Conservation (phyloP, 2,888 invertebrate species). For the Eugnorisma glareosa region DNA sequence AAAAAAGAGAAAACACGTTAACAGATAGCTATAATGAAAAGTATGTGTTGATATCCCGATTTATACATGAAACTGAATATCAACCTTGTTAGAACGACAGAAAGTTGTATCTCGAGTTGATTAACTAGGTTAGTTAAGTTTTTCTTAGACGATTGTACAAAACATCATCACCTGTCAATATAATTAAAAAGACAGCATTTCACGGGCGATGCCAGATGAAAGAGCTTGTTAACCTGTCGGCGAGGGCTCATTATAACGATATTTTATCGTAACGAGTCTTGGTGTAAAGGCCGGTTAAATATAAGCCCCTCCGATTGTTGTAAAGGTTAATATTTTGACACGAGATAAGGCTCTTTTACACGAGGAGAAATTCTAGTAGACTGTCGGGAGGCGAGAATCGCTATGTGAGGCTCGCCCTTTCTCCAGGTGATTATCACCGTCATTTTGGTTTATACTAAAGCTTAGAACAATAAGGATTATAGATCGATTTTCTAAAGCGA, state of each 20-base stretch:
- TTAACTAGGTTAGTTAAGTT: constrained; percentile 1
- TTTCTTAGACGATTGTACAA: constrained; percentile 56
- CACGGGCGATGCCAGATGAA: constrained; percentile 79
- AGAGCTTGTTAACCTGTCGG: constrained; percentile 83
- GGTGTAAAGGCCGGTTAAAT: constrained; percentile 68
- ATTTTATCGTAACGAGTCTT: constrained; percentile 81
- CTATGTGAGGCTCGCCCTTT: not conserved
- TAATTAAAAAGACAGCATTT: constrained; percentile 82
- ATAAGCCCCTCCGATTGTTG: constrained; percentile 57
- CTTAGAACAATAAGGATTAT: too few species aligned
- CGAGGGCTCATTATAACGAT: constrained; percentile 80
- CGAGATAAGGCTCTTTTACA: constrained; percentile 44
- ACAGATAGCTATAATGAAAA: constrained; percentile 58
- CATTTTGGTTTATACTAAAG: not conserved
- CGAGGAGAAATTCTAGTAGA: not conserved
- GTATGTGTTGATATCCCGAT: constrained; percentile 32
- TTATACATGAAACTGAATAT: not conserved
- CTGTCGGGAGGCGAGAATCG: not conserved
- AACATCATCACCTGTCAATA: constrained; percentile 82
- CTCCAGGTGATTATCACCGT: not conserved
- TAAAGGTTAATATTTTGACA: constrained; percentile 70
- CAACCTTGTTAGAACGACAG: constrained; percentile 13
- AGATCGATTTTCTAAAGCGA: too few species aligned
- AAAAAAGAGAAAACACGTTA: constrained; percentile 65
- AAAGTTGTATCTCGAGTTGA: constrained; percentile 29